Conservation (phyloP, 2,888 invertebrate species). For the Pecten maximus region DNA sequence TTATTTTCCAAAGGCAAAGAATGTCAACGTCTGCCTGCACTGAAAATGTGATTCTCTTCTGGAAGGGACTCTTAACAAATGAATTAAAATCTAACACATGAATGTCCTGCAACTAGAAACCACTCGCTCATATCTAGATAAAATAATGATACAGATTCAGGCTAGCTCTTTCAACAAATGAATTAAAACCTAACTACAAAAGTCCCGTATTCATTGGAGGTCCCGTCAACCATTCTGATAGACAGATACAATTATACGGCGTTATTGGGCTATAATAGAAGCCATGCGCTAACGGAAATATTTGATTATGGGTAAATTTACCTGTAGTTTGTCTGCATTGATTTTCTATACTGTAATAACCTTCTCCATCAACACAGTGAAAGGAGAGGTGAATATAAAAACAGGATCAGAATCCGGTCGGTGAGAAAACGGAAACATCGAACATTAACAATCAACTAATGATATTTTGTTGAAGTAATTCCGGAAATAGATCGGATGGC, state of each 20-base stretch:
- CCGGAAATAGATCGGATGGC: slow-evolving; percentile 55
- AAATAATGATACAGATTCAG: slow-evolving; percentile 6
- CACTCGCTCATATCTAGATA: slow-evolving; percentile 11
- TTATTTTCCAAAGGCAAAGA: slow-evolving; percentile 35
- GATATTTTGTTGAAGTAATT: slow-evolving; percentile 58
- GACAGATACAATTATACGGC: slow-evolving; percentile 30
- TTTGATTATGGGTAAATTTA: slow-evolving; percentile 50
- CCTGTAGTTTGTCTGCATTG: slow-evolving; percentile 47
- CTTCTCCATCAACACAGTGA: slow-evolving; percentile 39
- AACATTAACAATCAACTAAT: slow-evolving; percentile 57
- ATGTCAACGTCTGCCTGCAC: neutral
- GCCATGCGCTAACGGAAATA: slow-evolving; percentile 46
- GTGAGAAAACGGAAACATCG: slow-evolving; percentile 52
- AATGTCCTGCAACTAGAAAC: slow-evolving; percentile 26
- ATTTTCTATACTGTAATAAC: slow-evolving; percentile 41
- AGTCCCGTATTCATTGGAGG: neutral
- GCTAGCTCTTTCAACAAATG: slow-evolving; percentile 17
- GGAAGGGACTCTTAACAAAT: slow-evolving; percentile 1
- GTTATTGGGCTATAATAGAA: slow-evolving; percentile 7
- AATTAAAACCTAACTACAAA: slow-evolving; percentile 26
- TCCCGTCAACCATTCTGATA: slow-evolving; percentile 20
- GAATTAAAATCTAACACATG: slow-evolving; percentile 33
- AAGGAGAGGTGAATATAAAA: slow-evolving; percentile 37
- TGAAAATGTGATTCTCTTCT: neutral
- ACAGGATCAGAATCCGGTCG: slow-evolving; percentile 45